Evolutionary conservation across 2,113 vertebrate species (phyloP).

Genomic region (Camelus bactrianus): DNA sequence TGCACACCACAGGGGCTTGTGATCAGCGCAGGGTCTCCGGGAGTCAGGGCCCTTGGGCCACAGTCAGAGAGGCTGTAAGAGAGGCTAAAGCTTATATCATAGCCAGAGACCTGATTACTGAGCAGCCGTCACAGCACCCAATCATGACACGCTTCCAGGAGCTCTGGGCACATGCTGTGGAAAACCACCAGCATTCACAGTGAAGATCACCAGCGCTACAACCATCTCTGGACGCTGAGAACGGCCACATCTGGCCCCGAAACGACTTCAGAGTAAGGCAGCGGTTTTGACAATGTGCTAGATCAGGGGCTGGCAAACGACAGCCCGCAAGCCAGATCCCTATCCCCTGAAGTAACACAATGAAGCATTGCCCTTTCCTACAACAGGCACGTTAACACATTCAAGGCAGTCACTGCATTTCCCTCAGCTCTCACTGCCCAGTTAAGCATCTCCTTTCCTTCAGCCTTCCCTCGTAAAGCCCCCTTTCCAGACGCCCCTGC

Average conservation of each 20-base stretch:
- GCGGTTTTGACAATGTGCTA: neutral
- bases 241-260: neutral
- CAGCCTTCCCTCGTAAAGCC: fast-evolving
- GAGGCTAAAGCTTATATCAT: no score
- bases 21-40: no score
- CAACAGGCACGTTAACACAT: fast-evolving
- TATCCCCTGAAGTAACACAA: neutral
- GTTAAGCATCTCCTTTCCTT: neutral
- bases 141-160: neutral
- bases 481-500: neutral
- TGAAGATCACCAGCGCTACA: neutral
- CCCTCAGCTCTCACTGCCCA: neutral
- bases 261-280: neutral
- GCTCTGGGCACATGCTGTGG: no score
- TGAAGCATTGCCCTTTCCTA: no score
- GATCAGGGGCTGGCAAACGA: neutral
- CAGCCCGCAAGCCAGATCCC: neutral
- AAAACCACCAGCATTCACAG: neutral
- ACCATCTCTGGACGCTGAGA: neutral
- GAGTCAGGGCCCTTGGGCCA: fast-evolving
- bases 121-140: no score
- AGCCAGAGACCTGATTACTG: neutral
- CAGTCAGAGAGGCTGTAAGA: fast-evolving
- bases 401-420: neutral
- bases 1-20: fast-evolving